phyloP scores from a whole-genome alignment of 2,797 vertebrate genomes.

The Eurystomus glaucurus region DNA sequence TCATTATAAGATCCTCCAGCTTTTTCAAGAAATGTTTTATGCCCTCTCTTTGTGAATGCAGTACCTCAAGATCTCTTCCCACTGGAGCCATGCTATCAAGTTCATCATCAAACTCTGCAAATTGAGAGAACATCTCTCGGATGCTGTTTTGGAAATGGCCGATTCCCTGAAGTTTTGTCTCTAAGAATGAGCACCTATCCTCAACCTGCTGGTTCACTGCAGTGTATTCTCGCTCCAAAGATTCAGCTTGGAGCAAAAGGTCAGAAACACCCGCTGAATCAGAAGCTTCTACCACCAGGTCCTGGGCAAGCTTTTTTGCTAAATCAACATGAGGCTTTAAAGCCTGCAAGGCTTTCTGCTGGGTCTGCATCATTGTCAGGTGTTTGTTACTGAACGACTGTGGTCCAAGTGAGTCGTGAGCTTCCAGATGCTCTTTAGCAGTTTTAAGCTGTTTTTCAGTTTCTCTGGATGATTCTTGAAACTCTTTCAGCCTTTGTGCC shows the following conservation, averaged over 20 bases:
- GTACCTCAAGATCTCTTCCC: slow-evolving; percentile 85
- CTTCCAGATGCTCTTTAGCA: slow-evolving; percentile 90
- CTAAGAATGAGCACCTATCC: slow-evolving; percentile 90
- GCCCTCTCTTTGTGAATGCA: slow-evolving; percentile 87
- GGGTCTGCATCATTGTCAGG: slow-evolving; percentile 92
- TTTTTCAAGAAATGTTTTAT: slow-evolving; percentile 89
- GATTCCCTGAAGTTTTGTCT: slow-evolving; percentile 96
- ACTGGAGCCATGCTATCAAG: slow-evolving; percentile 94
- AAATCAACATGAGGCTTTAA: slow-evolving; percentile 89
- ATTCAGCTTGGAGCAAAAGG: slow-evolving; percentile 90
- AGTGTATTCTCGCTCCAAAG: slow-evolving; percentile 88
- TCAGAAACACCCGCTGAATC: slow-evolving; percentile 91
- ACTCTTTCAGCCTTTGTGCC: slow-evolving; percentile 91
- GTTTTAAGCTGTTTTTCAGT: slow-evolving; percentile 87
- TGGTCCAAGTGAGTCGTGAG: slow-evolving; percentile 87
- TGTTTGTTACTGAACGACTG: slow-evolving; percentile 94
- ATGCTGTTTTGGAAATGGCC: slow-evolving; percentile 97
- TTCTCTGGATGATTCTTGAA: slow-evolving; percentile 91
- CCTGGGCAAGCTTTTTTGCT: slow-evolving; percentile 88
- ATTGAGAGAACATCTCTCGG: slow-evolving; percentile 94
- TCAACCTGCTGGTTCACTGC: slow-evolving; percentile 87
- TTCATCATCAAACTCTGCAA: slow-evolving; percentile 97
- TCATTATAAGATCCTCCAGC: slow-evolving; percentile 89
- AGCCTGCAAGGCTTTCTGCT: slow-evolving; percentile 91
- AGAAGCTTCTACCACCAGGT: slow-evolving; percentile 89